Base-by-base conservation (phyloP, 2,888 invertebrate genomes). In the Baronia brevicornis region DNA sequence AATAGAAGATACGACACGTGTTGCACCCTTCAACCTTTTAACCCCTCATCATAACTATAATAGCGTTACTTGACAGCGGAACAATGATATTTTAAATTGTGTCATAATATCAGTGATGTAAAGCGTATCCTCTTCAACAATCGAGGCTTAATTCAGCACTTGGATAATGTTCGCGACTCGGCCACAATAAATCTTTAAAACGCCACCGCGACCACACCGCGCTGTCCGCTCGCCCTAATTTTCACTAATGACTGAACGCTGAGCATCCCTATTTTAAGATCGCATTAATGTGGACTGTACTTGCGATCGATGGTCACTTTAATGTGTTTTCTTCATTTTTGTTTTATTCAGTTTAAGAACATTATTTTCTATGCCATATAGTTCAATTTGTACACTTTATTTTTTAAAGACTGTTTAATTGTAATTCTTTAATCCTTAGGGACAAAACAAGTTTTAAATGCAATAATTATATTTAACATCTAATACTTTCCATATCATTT, bases 51-150 rank as follows among this genome's bases (percentile, higher is more conserved):
- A 66, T 63, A 66, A 67, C 53, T 64, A 64, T 63, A 65, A 60
- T 50, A 50, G 60, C 57, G 38, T 40, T 43, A 31, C 44, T 46
- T 38, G 37, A 38, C 41, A 33, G 37, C 39, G 46, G 60, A 54
- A 78, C 77, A 75, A 74, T 75, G 63, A 59, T 62, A 67, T 67
- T 79, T 80, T 70, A 78, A 79, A 78, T 77, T 70, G 68, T 74
- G 63, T 63, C 67, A 67, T 63, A 64, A 57, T 58, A 58, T 60
- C 55, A 60, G 54, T 51, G 48, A 47, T 33, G 28, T 22, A 23
- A 18, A 28, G 23, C 37, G 39, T 23, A 27, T 37, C 41, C 46
- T 29, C 39, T 56, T 51, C 50, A 44, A 74, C 70, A 71, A 71
- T 70, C 41, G 58, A 41, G 56, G 46, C 36, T 60, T 65, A 73